Evolutionary conservation across 2,113 vertebrate genomes (phyloP).

Genomic region (Zootoca vivipara): DNA sequence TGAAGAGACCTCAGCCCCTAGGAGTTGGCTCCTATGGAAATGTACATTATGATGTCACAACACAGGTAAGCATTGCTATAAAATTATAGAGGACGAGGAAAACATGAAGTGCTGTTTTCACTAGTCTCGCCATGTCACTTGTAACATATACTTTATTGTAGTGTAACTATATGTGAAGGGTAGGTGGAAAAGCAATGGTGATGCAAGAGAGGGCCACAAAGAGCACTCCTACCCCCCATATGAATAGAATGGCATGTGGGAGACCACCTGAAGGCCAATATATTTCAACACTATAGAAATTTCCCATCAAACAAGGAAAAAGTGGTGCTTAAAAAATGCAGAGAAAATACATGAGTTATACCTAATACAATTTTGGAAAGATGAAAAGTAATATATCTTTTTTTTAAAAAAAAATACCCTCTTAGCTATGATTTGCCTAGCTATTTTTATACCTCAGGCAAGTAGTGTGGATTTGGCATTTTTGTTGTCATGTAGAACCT

Average conservation of each 20-base stretch:
- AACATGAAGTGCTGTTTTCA: neutral
- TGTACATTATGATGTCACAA: neutral
- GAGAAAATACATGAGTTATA: neutral
- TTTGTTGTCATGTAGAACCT: constrained; percentile 91
- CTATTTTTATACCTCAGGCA: constrained; percentile 81
- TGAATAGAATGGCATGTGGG: no score
- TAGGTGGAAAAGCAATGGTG: no score
- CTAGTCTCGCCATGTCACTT: neutral
- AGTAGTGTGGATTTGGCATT: constrained; percentile 89
- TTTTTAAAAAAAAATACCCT: neutral
- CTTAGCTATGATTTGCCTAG: neutral
- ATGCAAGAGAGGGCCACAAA: no score
- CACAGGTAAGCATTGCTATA: neutral
- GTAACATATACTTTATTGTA: neutral
- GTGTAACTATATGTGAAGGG: no score
- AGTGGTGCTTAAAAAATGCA: neutral
- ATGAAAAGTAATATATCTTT: neutral
- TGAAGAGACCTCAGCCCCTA: no score
- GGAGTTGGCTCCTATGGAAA: no score
- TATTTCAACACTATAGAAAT: neutral
- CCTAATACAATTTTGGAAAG: neutral
- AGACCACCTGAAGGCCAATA: no score
- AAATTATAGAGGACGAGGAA: neutral
- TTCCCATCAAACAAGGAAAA: neutral
- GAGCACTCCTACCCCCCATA: no score